Conservation (phyloP, 2,113 vertebrate species). For the Stigmatopora argus region DNA sequence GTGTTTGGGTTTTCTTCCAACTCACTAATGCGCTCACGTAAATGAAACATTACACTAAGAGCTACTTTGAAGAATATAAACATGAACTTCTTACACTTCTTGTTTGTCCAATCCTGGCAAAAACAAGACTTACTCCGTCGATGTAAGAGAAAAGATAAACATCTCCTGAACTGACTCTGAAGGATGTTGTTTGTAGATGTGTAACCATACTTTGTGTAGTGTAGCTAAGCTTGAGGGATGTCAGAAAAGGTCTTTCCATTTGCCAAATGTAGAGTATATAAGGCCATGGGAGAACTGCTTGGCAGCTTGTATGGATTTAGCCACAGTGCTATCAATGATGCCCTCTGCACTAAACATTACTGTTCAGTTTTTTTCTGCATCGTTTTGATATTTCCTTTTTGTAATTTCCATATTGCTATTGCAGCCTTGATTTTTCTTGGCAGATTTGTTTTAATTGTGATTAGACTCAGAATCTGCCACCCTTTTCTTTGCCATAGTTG, state of each 20-base stretch:
- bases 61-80: slow-evolving; percentile 47
- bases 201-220: slow-evolving; percentile 17
- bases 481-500: background rate
- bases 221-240: slow-evolving; percentile 33
- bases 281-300: slow-evolving; percentile 52
- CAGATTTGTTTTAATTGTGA: background rate
- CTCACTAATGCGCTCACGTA: slow-evolving; percentile 17
- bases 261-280: slow-evolving; percentile 62
- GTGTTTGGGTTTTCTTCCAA: background rate
- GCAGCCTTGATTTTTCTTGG: background rate
- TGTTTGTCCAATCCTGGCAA: slow-evolving; percentile 24
- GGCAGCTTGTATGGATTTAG: slow-evolving; percentile 49
- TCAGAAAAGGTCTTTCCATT: slow-evolving; percentile 45
- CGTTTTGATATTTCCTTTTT: background rate
- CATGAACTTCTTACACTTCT: slow-evolving; percentile 47
- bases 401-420: background rate
- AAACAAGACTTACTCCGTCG: slow-evolving; percentile 45
- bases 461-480: background rate
- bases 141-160: slow-evolving; percentile 49
- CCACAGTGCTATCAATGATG: slow-evolving; percentile 49
- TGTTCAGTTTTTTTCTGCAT: background rate
- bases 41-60: slow-evolving; percentile 38
- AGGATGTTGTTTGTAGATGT: slow-evolving; percentile 43
- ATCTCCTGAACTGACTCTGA: slow-evolving; percentile 44
- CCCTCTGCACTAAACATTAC: slow-evolving; percentile 2